Percentiles rank a stretch among this genome's conserved stretches.
Evolutionary conservation across 2,797 vertebrate genomes (phyloP).

Genomic region (Bufotes viridis): DNA sequence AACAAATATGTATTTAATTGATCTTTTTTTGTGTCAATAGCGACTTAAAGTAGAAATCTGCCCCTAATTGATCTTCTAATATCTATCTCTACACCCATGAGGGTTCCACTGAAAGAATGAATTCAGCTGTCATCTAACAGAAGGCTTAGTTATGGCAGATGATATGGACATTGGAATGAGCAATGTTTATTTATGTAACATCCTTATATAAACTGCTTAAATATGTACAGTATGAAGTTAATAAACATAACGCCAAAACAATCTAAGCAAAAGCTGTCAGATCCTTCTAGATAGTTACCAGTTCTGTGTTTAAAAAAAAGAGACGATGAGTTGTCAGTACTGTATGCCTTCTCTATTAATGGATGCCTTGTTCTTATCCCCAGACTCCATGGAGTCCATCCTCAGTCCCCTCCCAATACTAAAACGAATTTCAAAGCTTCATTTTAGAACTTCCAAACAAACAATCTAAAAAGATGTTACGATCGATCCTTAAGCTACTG

Average conservation of each 20-base stretch:
- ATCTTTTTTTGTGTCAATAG: background rate
- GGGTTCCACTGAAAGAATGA: background rate
- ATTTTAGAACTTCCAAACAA: background rate
- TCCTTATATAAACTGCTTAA: background rate
- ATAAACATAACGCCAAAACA: background rate
- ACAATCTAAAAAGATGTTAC: constrained; percentile 65
- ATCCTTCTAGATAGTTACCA: background rate
- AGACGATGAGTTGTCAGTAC: background rate
- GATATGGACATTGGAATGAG: background rate
- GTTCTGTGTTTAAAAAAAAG: background rate
- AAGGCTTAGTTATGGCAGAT: background rate
- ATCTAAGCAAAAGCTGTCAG: background rate
- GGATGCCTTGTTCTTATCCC: constrained; percentile 7
- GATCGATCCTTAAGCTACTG: constrained; percentile 72
- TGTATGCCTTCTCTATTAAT: background rate
- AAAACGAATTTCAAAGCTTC: constrained; percentile 46
- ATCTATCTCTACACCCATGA: background rate
- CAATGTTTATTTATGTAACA: background rate
- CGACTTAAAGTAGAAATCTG: no score
- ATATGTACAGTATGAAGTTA: background rate
- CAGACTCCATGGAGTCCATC: constrained; percentile 36
- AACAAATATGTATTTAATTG: background rate
- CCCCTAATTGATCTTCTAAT: background rate
- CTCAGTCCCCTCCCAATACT: constrained; percentile 1
- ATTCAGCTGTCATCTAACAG: background rate